Conservation (phyloP, 2,113 vertebrate genomes). For the Stegastes partitus region DNA sequence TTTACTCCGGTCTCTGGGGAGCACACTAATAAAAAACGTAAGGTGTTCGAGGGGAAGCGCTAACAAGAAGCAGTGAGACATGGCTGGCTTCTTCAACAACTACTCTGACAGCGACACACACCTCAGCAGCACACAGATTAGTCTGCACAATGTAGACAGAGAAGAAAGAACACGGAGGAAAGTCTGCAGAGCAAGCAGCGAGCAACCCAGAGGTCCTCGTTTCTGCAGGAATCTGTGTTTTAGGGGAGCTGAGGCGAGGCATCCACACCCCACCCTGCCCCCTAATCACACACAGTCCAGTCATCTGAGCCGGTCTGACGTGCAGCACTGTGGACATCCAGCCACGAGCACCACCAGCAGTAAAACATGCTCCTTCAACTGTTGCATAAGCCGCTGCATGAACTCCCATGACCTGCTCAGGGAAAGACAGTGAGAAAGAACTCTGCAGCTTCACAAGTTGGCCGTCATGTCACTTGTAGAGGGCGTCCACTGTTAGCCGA, state of each 20-base stretch:
- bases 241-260: not conserved
- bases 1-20: constrained; percentile 10
- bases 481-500: not conserved
- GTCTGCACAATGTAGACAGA: not conserved
- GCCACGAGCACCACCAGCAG: constrained; percentile 22
- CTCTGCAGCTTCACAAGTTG: constrained; percentile 18
- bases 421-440: constrained; percentile 2
- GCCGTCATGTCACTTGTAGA: constrained; percentile 21
- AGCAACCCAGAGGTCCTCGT: not conserved
- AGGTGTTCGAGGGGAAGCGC: not conserved
- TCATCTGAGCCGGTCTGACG: constrained; percentile 57
- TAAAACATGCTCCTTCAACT: constrained; percentile 45
- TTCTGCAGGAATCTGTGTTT: constrained; percentile 27
- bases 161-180: not conserved
- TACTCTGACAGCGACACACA: not conserved
- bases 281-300: constrained; percentile 32
- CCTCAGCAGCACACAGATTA: not conserved
- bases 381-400: constrained; percentile 58
- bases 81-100: not conserved
- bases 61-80: not conserved
- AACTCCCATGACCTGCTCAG: constrained; percentile 15
- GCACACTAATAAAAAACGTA: not conserved
- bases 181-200: constrained; percentile 15
- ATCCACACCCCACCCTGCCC: constrained; percentile 4
- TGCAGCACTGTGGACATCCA: constrained; percentile 28